phyloP scores from a whole-genome alignment of 1,140 invertebrate genomes.

The Drosophila seguyi region DNA sequence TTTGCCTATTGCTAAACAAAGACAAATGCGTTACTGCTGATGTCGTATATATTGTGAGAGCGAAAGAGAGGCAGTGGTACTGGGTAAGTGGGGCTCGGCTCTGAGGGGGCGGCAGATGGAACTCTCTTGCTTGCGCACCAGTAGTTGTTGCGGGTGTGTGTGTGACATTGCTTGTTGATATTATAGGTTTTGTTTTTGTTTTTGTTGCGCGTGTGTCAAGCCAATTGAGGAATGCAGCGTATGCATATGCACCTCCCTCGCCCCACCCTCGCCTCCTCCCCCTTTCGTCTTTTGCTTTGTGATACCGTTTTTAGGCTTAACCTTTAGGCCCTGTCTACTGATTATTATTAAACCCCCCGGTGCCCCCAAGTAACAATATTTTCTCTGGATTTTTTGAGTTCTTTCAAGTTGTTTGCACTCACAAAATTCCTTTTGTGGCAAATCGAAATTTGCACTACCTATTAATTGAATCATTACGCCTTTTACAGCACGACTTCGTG shows the following conservation, averaged over 20 bases:
- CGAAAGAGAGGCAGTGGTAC: background rate
- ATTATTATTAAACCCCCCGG: background rate
- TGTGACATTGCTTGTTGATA: conserved; percentile 68
- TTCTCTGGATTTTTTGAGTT: background rate
- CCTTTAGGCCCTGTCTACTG: background rate
- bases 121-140: conserved; percentile 6
- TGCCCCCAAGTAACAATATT: background rate
- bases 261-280: background rate
- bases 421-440: background rate
- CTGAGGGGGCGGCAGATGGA: conserved; percentile 7
- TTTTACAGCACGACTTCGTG: conserved; percentile 32
- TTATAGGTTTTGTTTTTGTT: conserved; percentile 46
- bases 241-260: conserved; percentile 8
- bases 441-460: conserved; percentile 20
- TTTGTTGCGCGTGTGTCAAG: conserved; percentile 70
- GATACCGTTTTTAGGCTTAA: conserved; percentile 34
- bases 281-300: conserved; percentile 8
- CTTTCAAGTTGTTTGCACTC: background rate
- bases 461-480: conserved; percentile 44
- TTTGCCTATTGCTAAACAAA: conserved; percentile 67
- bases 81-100: conserved; percentile 8
- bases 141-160: conserved; percentile 21
- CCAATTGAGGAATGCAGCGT: conserved; percentile 74
- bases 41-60: conserved; percentile 9
- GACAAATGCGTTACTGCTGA: conserved; percentile 62